Base-by-base conservation (phyloP, 35 echinoderm and acorn worm species). In the Stichopus chloronotus region DNA sequence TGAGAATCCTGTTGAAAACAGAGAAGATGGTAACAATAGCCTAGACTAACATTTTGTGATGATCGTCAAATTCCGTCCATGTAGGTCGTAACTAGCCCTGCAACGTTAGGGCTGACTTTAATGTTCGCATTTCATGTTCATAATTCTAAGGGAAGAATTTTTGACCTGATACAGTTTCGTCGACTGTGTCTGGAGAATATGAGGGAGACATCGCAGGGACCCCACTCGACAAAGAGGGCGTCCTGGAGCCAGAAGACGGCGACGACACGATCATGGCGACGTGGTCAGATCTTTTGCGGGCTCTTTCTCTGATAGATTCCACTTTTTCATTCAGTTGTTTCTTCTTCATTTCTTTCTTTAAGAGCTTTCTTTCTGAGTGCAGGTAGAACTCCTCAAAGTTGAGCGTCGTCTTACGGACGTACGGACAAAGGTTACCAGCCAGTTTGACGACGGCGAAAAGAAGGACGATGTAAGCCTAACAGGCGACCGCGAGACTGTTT, bases 401-500 rank as follows among this genome's bases (percentile, higher is more conserved):
- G 5, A 83, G 20, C 5, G 9, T 53, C 16, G 80, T 83, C 17
- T 83, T 55, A 6, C 80, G 13, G 3, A 17, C 53, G 53, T 83
- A 55, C 56, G 80, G 80, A 57, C 80, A 83, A 25, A 83, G 20
- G 12, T 56, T 83, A 57, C 16, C 56, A 7, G 80, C 80, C 20
- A 83, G 16, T 16, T 53, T 53, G 8, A 83, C 52, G 12, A 53
- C 55, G 20, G 55, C 11, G 17, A 55, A 83, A 30, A 83, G 13
- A 13, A 17, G 43, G 6, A 83, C 5, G 13, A 83, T n/a, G 30
- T 55, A 83, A 57, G 17, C 52, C 9, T 10, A 11, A 55, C 80
- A 83, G 19, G 80, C 80, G 55, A 83, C 52, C 5, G 80, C 80
- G 11, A 83, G 56, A 83, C 43, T 83, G 19, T 83, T 57, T 55